Base-by-base conservation (phyloP, 2,797 vertebrate genomes). In the Cyprinella venusta region DNA sequence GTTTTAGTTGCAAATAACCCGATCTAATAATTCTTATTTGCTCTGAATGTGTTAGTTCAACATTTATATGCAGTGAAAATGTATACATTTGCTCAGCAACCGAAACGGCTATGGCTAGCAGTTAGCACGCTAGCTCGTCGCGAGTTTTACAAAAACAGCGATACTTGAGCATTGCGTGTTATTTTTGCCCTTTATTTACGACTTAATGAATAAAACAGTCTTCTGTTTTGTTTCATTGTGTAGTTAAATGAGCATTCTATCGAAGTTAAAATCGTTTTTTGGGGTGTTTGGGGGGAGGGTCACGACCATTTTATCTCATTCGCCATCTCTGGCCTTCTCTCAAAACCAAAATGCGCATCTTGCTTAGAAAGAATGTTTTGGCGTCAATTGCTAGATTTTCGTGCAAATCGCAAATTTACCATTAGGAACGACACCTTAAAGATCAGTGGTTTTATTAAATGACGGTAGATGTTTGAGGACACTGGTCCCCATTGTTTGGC, bases 301-400 rank as follows among this genome's bases (percentile, higher is more conserved):
- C 54, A 61, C 67, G 79, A 80, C 79, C 79, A 80, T 80, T 80
- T 80, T 80, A 70, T 45, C n/a, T 80, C 36, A 6, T 18, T 21
- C 65, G 6, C 16, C 21, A n/a, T 54, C 15, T 67, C 1, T 33
- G 12, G 1, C 19, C 24, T 52, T n/a, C 38, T 33, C 18, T 71
- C 9, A 1, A 33, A 59, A 71, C 1, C 7, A 48, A 64, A 64
- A 15, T 8, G 24, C 52, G 7, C 3, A 33, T 30, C 26, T 36
- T 48, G 26, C 0, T n/a, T 2, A 6, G 6, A 48, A 77, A 21
- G 10, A 0, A 0, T 12, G 19, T 30, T 21, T 56, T 0, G 10
- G 15, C 9, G 3, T 12, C 2, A 2, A 6, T 19, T 21, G 5
- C 9, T 2, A 8, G 5, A 30, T 63, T 8, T 45, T 21, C 8